Base-by-base conservation (phyloP, 2,888 invertebrate species). In the Aradus depressus region DNA sequence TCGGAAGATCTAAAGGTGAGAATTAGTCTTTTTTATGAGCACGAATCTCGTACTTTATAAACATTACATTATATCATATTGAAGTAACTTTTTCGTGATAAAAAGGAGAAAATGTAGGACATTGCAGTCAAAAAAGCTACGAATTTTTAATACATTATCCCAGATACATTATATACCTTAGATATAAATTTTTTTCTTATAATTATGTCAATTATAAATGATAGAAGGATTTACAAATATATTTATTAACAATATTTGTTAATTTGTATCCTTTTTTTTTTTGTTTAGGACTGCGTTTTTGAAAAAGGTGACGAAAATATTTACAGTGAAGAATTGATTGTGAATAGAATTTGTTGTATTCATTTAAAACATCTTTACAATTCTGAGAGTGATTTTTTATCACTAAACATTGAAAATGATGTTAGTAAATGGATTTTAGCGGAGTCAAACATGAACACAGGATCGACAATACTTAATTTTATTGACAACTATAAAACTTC, bases 231-330 rank as follows among this genome's bases (percentile, higher is more conserved):
- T 42, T 22, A 35, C 44, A 22, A 8, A 28, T 45, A 28, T 22
- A 14, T 31, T 21, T 3, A 18, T 10, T 41, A 10, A 37, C 31
- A 42, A 14, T 26, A 19, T 50, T 45, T 23, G n/a, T 38, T 34
- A n/a, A 26, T n/a, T 44, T 16, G 14, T 44, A 28, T 34, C 18
- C 44, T 51, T 28, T 65, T 14, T 28, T 57, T 37, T 50, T 48
- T 51, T 53, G 66, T 68, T 38, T 68, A 75, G 72, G 72, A 71
- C 42, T 68, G 77, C 60, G 74, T 80, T 0, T 81, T 81, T 64
- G 80, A 80, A 58, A 74, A 75, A 61, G 78, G 76, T 54, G 79
- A 79, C 61, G 68, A 72, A 53, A 80, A 80, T 62, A 69, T 72
- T 35, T 75, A 70, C 60, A 66, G 74, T 37, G 80, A 81, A 66